Conservation (phyloP, 2,797 vertebrate genomes). For the Gobio occitaniae region DNA sequence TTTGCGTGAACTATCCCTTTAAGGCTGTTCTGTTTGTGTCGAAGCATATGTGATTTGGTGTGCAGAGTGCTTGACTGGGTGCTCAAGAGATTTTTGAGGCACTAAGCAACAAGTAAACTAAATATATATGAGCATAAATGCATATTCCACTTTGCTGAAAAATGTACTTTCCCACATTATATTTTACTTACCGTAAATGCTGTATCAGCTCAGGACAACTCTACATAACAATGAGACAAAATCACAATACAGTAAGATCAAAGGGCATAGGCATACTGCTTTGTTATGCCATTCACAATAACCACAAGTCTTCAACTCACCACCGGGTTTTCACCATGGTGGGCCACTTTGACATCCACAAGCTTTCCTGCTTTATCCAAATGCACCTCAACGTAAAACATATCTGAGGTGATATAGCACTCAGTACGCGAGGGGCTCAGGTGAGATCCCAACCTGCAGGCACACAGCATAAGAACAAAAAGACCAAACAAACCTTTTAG, state of each 20-base stretch:
- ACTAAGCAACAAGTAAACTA: background rate
- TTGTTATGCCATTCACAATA: background rate
- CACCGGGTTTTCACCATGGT: slow-evolving; percentile 97
- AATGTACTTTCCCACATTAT: background rate
- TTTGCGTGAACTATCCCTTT: too few relatives aligned
- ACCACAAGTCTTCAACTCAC: slow-evolving; percentile 71
- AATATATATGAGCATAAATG: background rate
- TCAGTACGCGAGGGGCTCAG: slow-evolving; percentile 95
- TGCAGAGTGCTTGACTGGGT: background rate
- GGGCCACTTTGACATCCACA: slow-evolving; percentile 97
- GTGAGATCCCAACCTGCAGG: slow-evolving; percentile 88
- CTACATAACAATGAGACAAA: slow-evolving; percentile 70
- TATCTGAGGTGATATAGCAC: slow-evolving; percentile 98
- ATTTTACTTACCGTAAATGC: slow-evolving; percentile 87
- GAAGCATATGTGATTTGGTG: background rate
- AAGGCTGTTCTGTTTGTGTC: background rate
- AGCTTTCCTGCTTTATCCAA: slow-evolving; percentile 90
- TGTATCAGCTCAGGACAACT: slow-evolving; percentile 95
- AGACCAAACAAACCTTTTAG: background rate
- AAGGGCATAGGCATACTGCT: background rate
- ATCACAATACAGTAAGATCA: background rate
- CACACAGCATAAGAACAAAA: background rate
- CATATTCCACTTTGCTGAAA: background rate
- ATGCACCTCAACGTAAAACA: slow-evolving; percentile 98
- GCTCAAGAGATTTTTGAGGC: background rate